Evolutionary conservation across 2,888 invertebrate genomes (phyloP).

Genomic region (Aphidoletes aphidimyza): DNA sequence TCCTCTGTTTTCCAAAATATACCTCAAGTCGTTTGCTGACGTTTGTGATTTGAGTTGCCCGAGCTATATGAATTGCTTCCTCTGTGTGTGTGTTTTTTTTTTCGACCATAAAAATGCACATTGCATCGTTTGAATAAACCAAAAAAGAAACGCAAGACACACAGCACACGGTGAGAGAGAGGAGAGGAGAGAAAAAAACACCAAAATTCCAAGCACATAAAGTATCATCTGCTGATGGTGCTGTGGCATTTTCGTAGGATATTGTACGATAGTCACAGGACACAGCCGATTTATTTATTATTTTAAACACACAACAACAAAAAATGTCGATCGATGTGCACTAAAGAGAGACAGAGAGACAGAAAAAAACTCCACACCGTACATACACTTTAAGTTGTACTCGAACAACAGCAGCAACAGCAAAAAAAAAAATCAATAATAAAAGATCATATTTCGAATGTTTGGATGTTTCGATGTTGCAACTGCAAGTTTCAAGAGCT

Average conservation of each 20-base stretch:
- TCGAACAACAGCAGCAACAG: no score
- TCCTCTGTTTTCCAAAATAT: neutral
- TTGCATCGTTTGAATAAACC: neutral
- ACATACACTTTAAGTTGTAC: neutral
- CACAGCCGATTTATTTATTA: constrained; percentile 51
- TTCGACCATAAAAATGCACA: constrained; percentile 19
- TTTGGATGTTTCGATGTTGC: constrained; percentile 7
- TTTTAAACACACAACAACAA: neutral
- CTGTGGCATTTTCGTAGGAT: neutral
- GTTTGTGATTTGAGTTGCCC: constrained; percentile 9
- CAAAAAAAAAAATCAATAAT: constrained; percentile 48
- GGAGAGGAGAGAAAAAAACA: neutral
- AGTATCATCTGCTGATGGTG: constrained; percentile 44
- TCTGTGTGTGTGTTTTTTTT: no score
- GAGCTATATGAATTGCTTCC: neutral
- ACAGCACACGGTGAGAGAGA: neutral
- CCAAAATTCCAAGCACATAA: neutral
- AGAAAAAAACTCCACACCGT: neutral
- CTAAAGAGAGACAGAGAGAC: no score
- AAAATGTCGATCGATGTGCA: constrained; percentile 20
- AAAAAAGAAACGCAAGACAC: constrained; percentile 24
- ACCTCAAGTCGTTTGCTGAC: neutral
- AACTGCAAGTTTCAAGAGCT: constrained; percentile 11
- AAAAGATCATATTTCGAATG: constrained; percentile 53
- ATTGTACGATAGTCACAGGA: constrained; percentile 39